Evolutionary conservation across 2,888 invertebrate genomes (phyloP).

Genomic region (Ceriagrion tenellum): DNA sequence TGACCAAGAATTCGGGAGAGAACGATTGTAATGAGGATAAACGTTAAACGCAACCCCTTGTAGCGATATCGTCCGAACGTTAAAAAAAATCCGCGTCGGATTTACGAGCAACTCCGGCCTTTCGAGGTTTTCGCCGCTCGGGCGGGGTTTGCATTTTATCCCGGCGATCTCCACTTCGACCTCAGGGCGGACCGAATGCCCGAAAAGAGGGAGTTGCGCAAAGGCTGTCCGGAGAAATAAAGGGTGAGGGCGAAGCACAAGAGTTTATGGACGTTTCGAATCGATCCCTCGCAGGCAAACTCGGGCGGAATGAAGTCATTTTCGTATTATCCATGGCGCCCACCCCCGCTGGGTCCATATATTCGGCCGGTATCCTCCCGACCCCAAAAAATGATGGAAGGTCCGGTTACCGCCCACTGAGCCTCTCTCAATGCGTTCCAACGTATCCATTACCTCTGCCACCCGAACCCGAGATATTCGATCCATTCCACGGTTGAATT

Average conservation of each 20-base stretch:
- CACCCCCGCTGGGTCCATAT: neutral
- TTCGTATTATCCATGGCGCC: neutral
- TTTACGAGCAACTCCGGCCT: neutral
- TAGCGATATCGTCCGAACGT: too few relatives aligned
- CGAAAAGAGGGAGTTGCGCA: too few relatives aligned
- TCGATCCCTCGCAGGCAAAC: neutral
- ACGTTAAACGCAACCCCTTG: too few relatives aligned
- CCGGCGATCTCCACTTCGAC: neutral
- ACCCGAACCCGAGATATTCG: too few relatives aligned
- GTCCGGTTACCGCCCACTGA: neutral
- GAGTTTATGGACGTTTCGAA: neutral
- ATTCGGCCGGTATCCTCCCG: neutral
- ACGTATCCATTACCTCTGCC: too few relatives aligned
- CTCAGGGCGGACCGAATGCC: neutral
- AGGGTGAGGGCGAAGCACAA: neutral
- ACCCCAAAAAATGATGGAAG: neutral
- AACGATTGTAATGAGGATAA: too few relatives aligned
- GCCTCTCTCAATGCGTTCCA: too few relatives aligned
- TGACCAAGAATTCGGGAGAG: too few relatives aligned
- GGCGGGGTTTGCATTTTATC: neutral
- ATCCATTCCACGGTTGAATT: too few relatives aligned
- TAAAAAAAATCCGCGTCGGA: neutral
- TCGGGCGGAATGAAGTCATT: neutral
- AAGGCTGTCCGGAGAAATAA: neutral
- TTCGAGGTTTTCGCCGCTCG: neutral